Conservation (phyloP, 2,797 vertebrate genomes). For the Eupleurogrammus muticus region DNA sequence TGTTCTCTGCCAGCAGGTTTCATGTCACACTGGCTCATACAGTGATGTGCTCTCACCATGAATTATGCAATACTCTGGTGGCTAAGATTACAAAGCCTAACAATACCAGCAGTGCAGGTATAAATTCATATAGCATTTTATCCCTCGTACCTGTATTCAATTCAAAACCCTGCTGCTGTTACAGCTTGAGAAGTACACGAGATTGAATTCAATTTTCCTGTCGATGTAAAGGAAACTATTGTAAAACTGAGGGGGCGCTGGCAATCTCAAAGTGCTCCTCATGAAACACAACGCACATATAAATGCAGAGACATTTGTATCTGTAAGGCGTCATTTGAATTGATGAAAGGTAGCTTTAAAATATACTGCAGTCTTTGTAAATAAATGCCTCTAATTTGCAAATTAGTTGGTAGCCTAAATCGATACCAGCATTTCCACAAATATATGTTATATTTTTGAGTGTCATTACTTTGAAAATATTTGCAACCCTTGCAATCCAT, state of each 20-base stretch:
- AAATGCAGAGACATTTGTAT: no score
- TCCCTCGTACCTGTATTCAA: constrained; percentile 36
- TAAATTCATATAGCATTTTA: constrained; percentile 52
- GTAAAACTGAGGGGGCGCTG: constrained; percentile 8
- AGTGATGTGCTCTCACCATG: constrained; percentile 64
- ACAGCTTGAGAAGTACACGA: constrained; percentile 30
- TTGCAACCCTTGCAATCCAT: no score
- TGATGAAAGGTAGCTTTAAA: no score
- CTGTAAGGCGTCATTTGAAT: no score
- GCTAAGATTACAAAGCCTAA: constrained; percentile 58
- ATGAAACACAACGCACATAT: no score
- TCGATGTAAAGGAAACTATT: constrained; percentile 35
- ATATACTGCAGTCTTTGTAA: no score
- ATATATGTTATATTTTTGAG: no score
- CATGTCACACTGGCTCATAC: constrained; percentile 68
- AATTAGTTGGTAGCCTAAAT: no score
- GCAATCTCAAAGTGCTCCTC: background rate
- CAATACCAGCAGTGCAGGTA: constrained; percentile 51
- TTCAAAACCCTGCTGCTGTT: constrained; percentile 41
- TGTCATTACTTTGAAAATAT: no score
- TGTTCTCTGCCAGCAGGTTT: constrained; percentile 44
- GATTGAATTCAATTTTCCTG: constrained; percentile 45
- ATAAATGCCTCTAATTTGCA: no score
- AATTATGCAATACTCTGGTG: constrained; percentile 76
- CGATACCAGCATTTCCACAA: no score